A percentile compares a stretch with the other conserved stretches of the same genome.
phyloP scores from a whole-genome alignment of 2,797 vertebrate genomes.

The Siniperca obscura region DNA sequence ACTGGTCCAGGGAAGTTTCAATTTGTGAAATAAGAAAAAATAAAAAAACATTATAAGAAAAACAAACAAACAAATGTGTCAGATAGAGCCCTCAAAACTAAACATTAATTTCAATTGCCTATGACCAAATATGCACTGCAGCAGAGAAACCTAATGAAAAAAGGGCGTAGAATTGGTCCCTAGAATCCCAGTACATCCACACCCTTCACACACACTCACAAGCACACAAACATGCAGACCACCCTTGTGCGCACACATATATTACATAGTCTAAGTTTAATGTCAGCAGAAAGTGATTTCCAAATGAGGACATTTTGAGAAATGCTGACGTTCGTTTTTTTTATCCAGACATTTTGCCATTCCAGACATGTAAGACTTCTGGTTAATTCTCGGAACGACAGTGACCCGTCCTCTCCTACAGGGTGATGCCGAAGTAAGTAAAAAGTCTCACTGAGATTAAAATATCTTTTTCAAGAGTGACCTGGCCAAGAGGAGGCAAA shows the following conservation, averaged over 20 bases:
- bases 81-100: constrained; percentile 40
- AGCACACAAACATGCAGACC: constrained; percentile 42
- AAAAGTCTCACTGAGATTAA: no score
- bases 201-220: constrained; percentile 60
- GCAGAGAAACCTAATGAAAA: constrained; percentile 72
- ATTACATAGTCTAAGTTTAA: constrained; percentile 39
- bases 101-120: constrained; percentile 65
- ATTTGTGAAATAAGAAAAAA: constrained; percentile 4
- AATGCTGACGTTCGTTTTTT: constrained; percentile 52
- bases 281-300: constrained; percentile 59
- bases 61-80: constrained; percentile 26
- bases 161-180: constrained; percentile 60
- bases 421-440: neutral
- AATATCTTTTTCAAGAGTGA: no score
- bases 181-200: constrained; percentile 67
- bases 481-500: neutral
- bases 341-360: neutral
- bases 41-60: neutral
- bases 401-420: constrained; percentile 3
- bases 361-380: constrained; percentile 8
- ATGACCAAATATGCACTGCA: constrained; percentile 50
- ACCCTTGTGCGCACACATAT: constrained; percentile 51
- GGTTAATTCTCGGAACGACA: constrained; percentile 37
- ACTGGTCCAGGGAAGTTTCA: neutral
- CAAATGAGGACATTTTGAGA: constrained; percentile 31